Evolutionary conservation across 2,113 vertebrate genomes (phyloP).

Genomic region (Coreoperca whiteheadi): DNA sequence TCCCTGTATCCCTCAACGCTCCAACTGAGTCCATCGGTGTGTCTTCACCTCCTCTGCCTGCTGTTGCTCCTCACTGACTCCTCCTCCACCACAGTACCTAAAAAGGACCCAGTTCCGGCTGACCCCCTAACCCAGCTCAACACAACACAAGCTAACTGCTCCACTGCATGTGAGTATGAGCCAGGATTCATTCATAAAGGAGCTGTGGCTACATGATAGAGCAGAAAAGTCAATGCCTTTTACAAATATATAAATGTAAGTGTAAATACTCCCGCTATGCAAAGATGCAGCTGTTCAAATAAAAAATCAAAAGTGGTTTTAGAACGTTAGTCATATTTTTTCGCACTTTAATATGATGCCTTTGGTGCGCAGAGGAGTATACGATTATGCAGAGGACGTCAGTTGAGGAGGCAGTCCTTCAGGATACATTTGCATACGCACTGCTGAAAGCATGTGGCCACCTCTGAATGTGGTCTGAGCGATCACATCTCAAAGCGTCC

Average conservation of each 20-base stretch:
- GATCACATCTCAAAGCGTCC: no score
- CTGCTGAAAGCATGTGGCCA: no score
- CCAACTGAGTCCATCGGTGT: constrained; percentile 17
- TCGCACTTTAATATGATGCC: no score
- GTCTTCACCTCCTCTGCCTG: constrained; percentile 51
- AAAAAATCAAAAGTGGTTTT: no score
- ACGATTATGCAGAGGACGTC: no score
- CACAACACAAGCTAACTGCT: neutral
- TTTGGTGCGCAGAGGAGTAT: no score
- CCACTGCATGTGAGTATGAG: constrained; percentile 23
- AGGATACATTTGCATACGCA: no score
- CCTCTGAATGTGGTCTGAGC: no score
- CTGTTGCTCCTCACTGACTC: constrained; percentile 45
- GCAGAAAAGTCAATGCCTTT: neutral
- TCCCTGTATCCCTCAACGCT: constrained; percentile 34
- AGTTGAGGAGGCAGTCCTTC: no score
- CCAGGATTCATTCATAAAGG: neutral
- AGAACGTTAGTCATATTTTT: no score
- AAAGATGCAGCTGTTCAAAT: no score
- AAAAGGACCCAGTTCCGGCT: accelerated
- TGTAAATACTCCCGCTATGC: no score
- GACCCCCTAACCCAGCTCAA: accelerated
- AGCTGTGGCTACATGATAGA: neutral
- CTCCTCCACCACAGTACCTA: neutral
- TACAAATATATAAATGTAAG: neutral